phyloP scores from a whole-genome alignment of 2,888 invertebrate species.

The Hyles lineata region DNA sequence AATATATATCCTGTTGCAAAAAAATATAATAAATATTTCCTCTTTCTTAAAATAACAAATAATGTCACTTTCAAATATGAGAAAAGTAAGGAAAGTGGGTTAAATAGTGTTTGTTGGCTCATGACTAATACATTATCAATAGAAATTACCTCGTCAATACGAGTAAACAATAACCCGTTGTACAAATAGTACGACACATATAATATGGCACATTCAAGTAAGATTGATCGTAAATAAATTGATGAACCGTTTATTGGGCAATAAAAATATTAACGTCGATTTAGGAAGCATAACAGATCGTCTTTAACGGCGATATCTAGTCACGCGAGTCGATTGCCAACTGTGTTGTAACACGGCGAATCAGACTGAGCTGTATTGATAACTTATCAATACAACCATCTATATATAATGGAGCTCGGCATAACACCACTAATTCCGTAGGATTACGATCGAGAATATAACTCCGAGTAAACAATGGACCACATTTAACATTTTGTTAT shows the following conservation, averaged over 20 bases:
- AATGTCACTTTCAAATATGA: not conserved
- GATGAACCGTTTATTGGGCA: slow-evolving; percentile 29
- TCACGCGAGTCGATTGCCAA: slow-evolving; percentile 48
- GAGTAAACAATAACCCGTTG: not conserved
- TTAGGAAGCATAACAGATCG: slow-evolving; percentile 38
- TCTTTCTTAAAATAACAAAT: slow-evolving; percentile 30
- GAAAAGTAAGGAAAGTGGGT: not conserved
- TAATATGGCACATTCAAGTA: not conserved
- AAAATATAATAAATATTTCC: slow-evolving; percentile 66
- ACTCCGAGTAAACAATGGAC: slow-evolving; percentile 24
- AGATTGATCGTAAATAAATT: slow-evolving; percentile 27
- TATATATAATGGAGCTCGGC: slow-evolving; percentile 13
- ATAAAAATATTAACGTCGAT: slow-evolving; percentile 34
- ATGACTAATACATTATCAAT: slow-evolving; percentile 1
- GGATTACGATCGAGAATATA: slow-evolving; percentile 23
- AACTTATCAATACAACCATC: slow-evolving; percentile 30
- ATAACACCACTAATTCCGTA: slow-evolving; percentile 13
- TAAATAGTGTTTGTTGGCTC: not conserved
- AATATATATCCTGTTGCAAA: slow-evolving; percentile 61
- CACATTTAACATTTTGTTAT: slow-evolving; percentile 17
- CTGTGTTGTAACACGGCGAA: slow-evolving; percentile 34
- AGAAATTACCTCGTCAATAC: not conserved
- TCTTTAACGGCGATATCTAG: slow-evolving; percentile 40
- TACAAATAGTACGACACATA: not conserved
- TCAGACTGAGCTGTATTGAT: slow-evolving; percentile 33